Conservation (phyloP, 2,113 vertebrate species). For the Micronisus gabar region DNA sequence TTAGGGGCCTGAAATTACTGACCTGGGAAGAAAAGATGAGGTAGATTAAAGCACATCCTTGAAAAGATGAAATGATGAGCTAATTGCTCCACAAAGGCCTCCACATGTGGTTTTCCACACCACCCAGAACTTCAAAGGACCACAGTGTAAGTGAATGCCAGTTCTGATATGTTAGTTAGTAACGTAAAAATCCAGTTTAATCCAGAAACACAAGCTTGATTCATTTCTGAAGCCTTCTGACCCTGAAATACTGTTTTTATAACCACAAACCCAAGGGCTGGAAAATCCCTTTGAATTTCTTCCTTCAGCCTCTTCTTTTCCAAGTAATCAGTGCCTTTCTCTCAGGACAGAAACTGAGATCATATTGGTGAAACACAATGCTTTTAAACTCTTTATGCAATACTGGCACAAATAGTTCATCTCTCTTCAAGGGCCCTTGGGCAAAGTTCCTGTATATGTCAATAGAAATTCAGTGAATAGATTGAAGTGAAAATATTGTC, state of each 20-base stretch:
- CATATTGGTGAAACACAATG: not conserved
- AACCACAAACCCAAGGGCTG: not conserved
- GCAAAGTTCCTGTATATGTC: not conserved
- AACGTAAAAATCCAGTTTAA: not conserved
- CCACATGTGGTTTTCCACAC: not conserved
- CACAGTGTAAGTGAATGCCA: not conserved
- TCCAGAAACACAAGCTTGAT: not conserved
- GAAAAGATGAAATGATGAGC: constrained; percentile 4
- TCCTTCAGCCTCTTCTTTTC: not conserved
- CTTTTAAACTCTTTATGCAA: constrained; percentile 10
- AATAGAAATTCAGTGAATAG: constrained; percentile 26
- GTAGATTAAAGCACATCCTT: not conserved
- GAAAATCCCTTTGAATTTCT: constrained; percentile 1
- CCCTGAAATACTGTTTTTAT: not conserved
- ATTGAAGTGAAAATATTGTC: constrained; percentile 28
- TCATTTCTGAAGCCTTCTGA: not conserved
- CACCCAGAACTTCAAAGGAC: not conserved
- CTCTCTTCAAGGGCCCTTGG: not conserved
- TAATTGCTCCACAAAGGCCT: not conserved
- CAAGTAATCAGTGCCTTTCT: not conserved
- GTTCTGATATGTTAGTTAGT: not conserved
- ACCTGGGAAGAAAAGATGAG: constrained; percentile 6
- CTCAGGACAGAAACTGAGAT: not conserved
- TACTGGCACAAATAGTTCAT: not conserved
- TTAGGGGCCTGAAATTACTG: not conserved